phyloP scores from a whole-genome alignment of 2,888 invertebrate species.

The Eupelmus urozonus region DNA sequence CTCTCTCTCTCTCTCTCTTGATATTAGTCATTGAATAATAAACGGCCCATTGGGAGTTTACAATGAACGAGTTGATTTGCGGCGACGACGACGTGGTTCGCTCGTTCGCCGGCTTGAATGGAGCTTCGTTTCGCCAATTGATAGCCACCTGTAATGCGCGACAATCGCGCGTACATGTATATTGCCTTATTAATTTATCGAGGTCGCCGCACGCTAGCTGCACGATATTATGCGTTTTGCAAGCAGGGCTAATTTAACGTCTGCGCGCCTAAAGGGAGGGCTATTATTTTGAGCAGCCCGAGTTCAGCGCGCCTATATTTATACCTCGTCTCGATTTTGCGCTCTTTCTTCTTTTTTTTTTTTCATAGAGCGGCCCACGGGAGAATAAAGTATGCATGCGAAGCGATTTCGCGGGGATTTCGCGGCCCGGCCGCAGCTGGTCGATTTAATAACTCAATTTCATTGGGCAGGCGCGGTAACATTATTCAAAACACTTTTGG shows the following conservation, averaged over 20 bases:
- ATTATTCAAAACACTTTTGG: conserved; percentile 54
- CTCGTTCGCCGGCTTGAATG: conserved; percentile 18
- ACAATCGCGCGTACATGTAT: conserved; percentile 22
- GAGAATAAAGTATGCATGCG: conserved; percentile 35
- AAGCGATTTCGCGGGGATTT: conserved; percentile 19
- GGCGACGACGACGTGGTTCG: not conserved
- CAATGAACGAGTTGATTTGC: conserved; percentile 43
- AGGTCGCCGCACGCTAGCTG: not conserved
- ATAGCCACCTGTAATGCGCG: conserved; percentile 44
- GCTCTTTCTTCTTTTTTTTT: not conserved
- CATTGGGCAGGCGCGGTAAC: conserved; percentile 11
- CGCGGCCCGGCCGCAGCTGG: too few relatives aligned
- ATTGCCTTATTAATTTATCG: conserved; percentile 52
- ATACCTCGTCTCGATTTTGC: not conserved
- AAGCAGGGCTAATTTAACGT: conserved; percentile 7
- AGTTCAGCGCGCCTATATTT: not conserved
- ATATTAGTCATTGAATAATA: conserved; percentile 44
- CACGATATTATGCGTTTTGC: not conserved
- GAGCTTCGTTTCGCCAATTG: conserved; percentile 53
- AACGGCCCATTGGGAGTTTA: conserved; percentile 12
- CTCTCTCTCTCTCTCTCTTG: too few relatives aligned
- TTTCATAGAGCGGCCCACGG: not conserved
- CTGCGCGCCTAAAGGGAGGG: not conserved
- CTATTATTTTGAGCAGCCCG: conserved; percentile 14
- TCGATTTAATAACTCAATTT: conserved; percentile 51